Base-by-base conservation (phyloP, 2,888 invertebrate species). In the Buathra laborator region DNA sequence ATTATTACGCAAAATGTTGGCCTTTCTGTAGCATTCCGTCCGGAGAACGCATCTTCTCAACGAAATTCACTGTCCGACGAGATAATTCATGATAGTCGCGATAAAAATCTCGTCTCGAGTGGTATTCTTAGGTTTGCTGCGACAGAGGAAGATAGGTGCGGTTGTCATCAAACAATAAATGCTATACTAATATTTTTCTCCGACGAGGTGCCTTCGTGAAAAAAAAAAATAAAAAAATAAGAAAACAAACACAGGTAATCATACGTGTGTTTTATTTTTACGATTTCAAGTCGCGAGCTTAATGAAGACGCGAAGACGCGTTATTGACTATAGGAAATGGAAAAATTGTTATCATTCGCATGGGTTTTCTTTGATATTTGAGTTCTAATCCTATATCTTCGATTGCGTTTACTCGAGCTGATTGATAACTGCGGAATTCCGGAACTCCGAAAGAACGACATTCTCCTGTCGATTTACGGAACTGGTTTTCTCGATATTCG, bases 51-150 rank as follows among this genome's bases (percentile, higher is more conserved):
- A 10, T 24, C 29, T 48, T 24, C 70, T 51, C 24, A 3, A 37
- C 14, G n/a, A 75, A 75, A 75, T 19, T 46, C n/a, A n/a, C 66
- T 56, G 76, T 43, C 53, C 53, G 24, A 53, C 66, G 32, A 66
- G 24, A 76, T 66, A 37, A 51, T 43, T n/a, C 19, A 12, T 14
- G 37, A 56, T 66, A 32, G 7, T 10, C 43, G 43, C 29, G 67
- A 77, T 67, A 67, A 77, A 77, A 67, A 67, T 77, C 67, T 56
- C 19, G 24, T 44, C 44, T 37, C 24, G 44, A 68, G 29, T 53
- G 7, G 3, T 16, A 3, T 10, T 24, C 56, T 37, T 9, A 37
- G 64, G 75, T 75, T 32, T 19, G 66, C 14, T 51, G 51, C 44
- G 67, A 9, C 43, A 16, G 56, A 56, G 12, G 14, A 37, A 19